Evolutionary conservation across 2,113 vertebrate genomes (phyloP).

Genomic region (human): GRCh38 chr2:48686001-48686500

Average conservation of each 20-base stretch:
- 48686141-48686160: background rate
- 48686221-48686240: background rate
- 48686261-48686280: background rate
- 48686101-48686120: background rate
- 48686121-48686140: background rate
- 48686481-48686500: background rate
- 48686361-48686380: background rate
- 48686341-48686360: background rate
- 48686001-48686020: background rate
- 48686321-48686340: background rate
- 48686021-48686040: background rate
- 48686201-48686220: background rate
- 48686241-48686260: background rate
- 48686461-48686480: conserved; percentile 41
- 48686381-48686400: background rate
- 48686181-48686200: background rate
- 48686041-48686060: background rate
- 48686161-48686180: background rate
- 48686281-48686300: background rate
- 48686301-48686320: background rate
- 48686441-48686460: background rate
- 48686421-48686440: background rate
- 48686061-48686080: background rate
- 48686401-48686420: background rate
- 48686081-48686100: background rate